Percentiles rank a stretch among this genome's conserved stretches.
These are phyloP conservation scores for Phragmatobia fuliginosa DNA, from an alignment of 2,888 invertebrate genomes.

Conservation along the genomic window DNA sequence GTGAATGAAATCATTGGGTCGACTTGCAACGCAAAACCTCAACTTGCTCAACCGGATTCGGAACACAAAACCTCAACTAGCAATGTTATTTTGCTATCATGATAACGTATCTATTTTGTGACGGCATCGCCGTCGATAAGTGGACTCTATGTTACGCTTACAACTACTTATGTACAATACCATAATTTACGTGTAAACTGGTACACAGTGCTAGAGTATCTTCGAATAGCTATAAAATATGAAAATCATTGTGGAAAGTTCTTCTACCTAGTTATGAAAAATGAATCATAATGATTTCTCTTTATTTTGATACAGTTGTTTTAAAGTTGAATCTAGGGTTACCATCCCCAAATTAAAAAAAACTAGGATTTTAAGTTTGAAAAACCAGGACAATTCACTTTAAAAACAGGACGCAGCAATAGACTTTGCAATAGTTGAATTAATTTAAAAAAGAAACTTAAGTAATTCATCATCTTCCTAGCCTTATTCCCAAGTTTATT, in stretches of 20 bases:
- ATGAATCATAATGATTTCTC: too few species aligned
- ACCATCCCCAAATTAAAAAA: too few species aligned
- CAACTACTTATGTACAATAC: neutral
- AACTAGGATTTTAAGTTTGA: too few species aligned
- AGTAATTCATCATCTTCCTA: too few species aligned
- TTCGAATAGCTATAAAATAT: too few species aligned
- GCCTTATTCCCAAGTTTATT: too few species aligned
- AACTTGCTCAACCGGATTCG: slow-evolving; percentile 47
- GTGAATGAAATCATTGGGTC: slow-evolving; percentile 48
- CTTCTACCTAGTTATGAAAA: neutral
- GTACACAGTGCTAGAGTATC: too few species aligned
- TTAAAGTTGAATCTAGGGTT: too few species aligned
- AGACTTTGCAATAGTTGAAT: too few species aligned
- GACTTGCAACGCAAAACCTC: slow-evolving; percentile 75
- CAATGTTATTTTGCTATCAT: slow-evolving; percentile 42
- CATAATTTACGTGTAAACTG: neutral
- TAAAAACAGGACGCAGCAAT: too few species aligned
- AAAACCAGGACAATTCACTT: too few species aligned
- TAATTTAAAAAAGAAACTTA: too few species aligned
- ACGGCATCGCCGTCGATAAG: slow-evolving; percentile 22
- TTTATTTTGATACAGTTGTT: neutral
- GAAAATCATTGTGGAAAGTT: neutral
- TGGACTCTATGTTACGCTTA: neutral
- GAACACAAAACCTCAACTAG: slow-evolving; percentile 52
- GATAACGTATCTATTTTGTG: slow-evolving; percentile 33